These are phyloP conservation scores for Syrrhaptes paradoxus DNA, from an alignment of 2,113 vertebrate species.

Conservation along the genomic window DNA sequence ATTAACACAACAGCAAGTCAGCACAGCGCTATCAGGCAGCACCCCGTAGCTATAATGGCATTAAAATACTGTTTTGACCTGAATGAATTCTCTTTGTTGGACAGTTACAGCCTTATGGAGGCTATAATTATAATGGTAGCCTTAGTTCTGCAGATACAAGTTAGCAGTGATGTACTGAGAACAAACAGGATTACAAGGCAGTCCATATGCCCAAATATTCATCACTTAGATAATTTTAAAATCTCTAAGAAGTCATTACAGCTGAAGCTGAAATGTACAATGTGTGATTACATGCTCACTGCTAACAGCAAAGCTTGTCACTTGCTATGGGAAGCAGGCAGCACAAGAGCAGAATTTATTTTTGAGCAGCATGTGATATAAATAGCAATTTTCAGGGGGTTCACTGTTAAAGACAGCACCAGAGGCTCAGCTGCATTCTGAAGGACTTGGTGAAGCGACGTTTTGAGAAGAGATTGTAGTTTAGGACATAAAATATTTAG, in stretches of 20 bases:
- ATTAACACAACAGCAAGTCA: slow-evolving; percentile 50
- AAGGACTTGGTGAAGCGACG: not conserved
- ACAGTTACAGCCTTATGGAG: slow-evolving; percentile 53
- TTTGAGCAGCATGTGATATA: slow-evolving; percentile 56
- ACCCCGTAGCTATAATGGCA: slow-evolving; percentile 33
- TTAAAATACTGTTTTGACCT: slow-evolving; percentile 68
- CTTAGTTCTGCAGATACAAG: slow-evolving; percentile 32
- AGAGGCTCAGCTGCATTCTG: slow-evolving; percentile 1
- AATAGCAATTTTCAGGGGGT: slow-evolving; percentile 25
- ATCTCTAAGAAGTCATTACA: slow-evolving; percentile 60
- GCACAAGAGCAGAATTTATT: slow-evolving; percentile 36
- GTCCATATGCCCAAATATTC: slow-evolving; percentile 31
- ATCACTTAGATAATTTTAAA: slow-evolving; percentile 37
- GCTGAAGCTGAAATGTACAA: slow-evolving; percentile 29
- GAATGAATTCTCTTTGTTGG: slow-evolving; percentile 61
- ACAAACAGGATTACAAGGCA: slow-evolving; percentile 47
- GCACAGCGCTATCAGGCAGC: slow-evolving; percentile 5
- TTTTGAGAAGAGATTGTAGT: slow-evolving; percentile 11
- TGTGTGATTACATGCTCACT: slow-evolving; percentile 48
- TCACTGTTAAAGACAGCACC: not conserved
- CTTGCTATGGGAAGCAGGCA: slow-evolving; percentile 34
- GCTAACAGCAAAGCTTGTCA: slow-evolving; percentile 58
- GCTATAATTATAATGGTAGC: slow-evolving; percentile 39
- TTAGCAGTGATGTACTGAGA: slow-evolving; percentile 31
- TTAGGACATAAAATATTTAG: slow-evolving; percentile 49